Evolutionary conservation across 2,888 invertebrate genomes (phyloP), one percentile per base, ranked within the genome.

Genomic region (Leptogaster cylindrica): DNA sequence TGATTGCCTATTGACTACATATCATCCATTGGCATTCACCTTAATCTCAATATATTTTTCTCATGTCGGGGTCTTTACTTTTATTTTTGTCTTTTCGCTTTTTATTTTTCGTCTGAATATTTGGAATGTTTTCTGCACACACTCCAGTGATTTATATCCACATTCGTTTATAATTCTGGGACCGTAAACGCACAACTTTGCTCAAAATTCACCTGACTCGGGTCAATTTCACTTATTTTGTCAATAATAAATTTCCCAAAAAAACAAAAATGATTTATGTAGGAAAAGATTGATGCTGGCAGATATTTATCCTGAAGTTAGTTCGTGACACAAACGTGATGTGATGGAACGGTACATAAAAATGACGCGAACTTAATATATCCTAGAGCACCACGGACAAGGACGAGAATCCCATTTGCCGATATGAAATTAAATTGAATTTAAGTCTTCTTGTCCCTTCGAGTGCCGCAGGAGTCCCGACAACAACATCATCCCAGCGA

Each of bases 1-100:
- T 76, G 36, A 8, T 33, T 28, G n/a, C 27, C 25, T 23, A 3
- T 23, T n/a, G n/a, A n/a, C n/a, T n/a, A n/a, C n/a, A n/a, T n/a
- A n/a, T n/a, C n/a, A n/a, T n/a, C n/a, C n/a, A n/a, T n/a, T n/a
- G n/a, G n/a, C n/a, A n/a, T n/a, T n/a, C n/a, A n/a, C n/a, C n/a
- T n/a, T n/a, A n/a, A n/a, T n/a, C n/a, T n/a, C n/a, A n/a, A n/a
- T n/a, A n/a, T n/a, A n/a, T n/a, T n/a, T n/a, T n/a, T n/a, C n/a
- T n/a, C n/a, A n/a, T n/a, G n/a, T n/a, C n/a, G n/a, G n/a, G n/a
- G n/a, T n/a, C n/a, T n/a, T n/a, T n/a, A n/a, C n/a, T n/a, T n/a
- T n/a, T n/a, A n/a, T n/a, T n/a, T n/a, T n/a, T n/a, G n/a, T n/a
- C n/a, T n/a, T n/a, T n/a, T n/a, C n/a, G n/a, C n/a, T n/a, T n/a